Percentiles rank a stretch among this genome's conserved stretches.
phyloP scores from a whole-genome alignment of 2,888 invertebrate genomes.

The Tachina lurida region DNA sequence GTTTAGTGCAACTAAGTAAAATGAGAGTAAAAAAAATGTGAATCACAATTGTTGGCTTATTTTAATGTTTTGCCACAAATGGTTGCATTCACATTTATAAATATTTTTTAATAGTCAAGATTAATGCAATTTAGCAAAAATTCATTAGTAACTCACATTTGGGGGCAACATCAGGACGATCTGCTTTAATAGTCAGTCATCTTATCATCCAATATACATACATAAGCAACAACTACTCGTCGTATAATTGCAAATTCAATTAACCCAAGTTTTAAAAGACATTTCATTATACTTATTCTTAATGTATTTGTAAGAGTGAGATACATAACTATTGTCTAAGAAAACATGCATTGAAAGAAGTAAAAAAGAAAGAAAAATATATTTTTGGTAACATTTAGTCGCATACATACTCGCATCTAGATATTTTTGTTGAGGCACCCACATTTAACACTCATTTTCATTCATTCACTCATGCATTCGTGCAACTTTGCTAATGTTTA shows the following conservation, averaged over 20 bases:
- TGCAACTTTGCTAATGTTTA: slow-evolving; percentile 42
- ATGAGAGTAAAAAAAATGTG: slow-evolving; percentile 14
- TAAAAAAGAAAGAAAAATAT: neutral
- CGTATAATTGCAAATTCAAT: slow-evolving; percentile 46
- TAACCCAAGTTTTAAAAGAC: slow-evolving; percentile 42
- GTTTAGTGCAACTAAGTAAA: slow-evolving; percentile 37
- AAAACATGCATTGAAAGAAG: neutral
- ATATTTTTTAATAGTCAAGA: slow-evolving; percentile 50
- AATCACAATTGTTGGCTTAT: slow-evolving; percentile 18
- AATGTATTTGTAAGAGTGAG: slow-evolving; percentile 26
- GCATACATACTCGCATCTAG: slow-evolving; percentile 1
- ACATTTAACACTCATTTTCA: slow-evolving; percentile 54
- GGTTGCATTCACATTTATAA: slow-evolving; percentile 42
- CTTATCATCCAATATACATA: neutral
- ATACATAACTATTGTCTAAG: slow-evolving; percentile 15
- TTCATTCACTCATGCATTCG: slow-evolving; percentile 10
- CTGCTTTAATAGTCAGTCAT: slow-evolving; percentile 1
- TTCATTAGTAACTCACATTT: slow-evolving; percentile 19
- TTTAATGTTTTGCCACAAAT: slow-evolving; percentile 36
- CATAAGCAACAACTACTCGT: neutral
- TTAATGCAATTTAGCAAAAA: slow-evolving; percentile 44
- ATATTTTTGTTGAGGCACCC: slow-evolving; percentile 57
- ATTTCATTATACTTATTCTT: slow-evolving; percentile 55
- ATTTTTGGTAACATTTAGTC: slow-evolving; percentile 29
- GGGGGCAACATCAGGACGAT: slow-evolving; percentile 35